phyloP scores from a whole-genome alignment of 2,888 invertebrate species.

The Papilio gigon region DNA sequence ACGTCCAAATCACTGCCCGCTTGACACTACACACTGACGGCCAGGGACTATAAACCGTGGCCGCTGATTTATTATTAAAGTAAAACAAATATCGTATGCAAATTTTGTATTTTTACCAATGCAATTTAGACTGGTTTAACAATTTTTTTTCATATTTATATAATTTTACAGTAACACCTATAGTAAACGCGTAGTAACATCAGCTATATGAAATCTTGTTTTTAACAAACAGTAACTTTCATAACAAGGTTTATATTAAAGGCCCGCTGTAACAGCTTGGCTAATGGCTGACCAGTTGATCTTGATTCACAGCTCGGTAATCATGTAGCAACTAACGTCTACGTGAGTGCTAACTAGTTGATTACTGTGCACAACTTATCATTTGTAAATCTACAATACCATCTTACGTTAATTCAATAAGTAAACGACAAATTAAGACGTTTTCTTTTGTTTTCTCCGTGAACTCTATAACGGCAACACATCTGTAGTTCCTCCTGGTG shows the following conservation, averaged over 20 bases:
- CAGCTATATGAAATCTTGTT: background rate
- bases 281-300: background rate
- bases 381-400: background rate
- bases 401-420: background rate
- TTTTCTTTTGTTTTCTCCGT: background rate
- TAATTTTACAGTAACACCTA: no score
- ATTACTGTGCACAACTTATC: constrained; percentile 5
- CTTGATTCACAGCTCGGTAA: background rate
- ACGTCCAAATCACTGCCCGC: constrained; percentile 44
- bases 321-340: background rate
- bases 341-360: constrained; percentile 12
- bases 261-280: constrained; percentile 15
- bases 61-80: background rate
- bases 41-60: constrained; percentile 4
- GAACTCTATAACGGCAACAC: no score
- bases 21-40: constrained; percentile 40
- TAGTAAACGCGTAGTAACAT: no score
- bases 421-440: background rate
- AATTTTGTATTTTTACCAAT: no score
- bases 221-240: background rate
- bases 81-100: background rate
- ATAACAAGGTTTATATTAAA: background rate
- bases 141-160: no score
- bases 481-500: no score
- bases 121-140: no score